These are phyloP conservation scores for Scomber japonicus DNA, from an alignment of 2,113 vertebrate genomes.

Conservation along the genomic window DNA sequence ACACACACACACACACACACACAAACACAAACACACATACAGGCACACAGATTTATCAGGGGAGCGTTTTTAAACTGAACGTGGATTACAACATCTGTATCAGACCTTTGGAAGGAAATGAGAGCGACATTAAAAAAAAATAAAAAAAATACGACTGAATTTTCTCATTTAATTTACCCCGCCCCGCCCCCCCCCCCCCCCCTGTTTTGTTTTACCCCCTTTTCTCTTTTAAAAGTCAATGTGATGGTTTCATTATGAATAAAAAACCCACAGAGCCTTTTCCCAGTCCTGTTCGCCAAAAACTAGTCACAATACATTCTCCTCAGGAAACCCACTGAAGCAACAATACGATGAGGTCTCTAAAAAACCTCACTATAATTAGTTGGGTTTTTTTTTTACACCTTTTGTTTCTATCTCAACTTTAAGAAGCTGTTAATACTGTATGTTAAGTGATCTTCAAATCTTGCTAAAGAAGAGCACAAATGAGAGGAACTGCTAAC, in stretches of 20 bases:
- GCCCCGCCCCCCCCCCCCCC: too few species aligned
- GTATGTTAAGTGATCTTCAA: constrained; percentile 9
- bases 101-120: too few species aligned
- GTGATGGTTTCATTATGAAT: constrained; percentile 15
- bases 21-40: constrained; percentile 25
- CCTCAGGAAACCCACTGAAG: not conserved
- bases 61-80: constrained; percentile 51
- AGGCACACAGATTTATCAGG: constrained; percentile 56
- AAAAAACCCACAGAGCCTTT: constrained; percentile 43
- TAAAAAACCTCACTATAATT: too few species aligned
- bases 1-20: constrained; percentile 2
- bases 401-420: too few species aligned
- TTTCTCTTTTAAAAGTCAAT: constrained; percentile 13
- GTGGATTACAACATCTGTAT: constrained; percentile 62
- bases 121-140: constrained; percentile 56
- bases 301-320: constrained; percentile 43
- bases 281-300: too few species aligned
- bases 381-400: not conserved
- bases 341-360: not conserved
- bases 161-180: constrained; percentile 27
- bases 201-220: too few species aligned
- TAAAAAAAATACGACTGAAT: constrained; percentile 38
- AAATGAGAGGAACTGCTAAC: constrained; percentile 7
- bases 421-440: not conserved
- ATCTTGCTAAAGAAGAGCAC: constrained; percentile 17